A percentile compares a stretch with the other conserved stretches of the same genome.
Conservation (phyloP, 2,888 invertebrate genomes). For the Pseudococcus viburni region DNA sequence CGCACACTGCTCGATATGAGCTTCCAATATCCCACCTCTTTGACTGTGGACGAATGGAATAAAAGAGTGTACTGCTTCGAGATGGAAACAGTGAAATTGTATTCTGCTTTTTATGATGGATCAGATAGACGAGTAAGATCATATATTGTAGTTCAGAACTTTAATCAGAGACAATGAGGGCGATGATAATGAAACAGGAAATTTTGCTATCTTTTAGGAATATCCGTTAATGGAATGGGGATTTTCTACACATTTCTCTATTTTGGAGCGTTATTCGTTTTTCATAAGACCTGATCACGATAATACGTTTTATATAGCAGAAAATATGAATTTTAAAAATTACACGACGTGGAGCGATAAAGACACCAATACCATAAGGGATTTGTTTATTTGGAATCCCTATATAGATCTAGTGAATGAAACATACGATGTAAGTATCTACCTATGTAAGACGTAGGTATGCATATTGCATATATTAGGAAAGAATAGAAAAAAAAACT, state of each 20-base stretch:
- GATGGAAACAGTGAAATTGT: background rate
- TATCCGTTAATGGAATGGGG: background rate
- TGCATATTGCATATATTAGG: too few species aligned
- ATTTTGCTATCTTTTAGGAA: background rate
- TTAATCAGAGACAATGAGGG: too few species aligned
- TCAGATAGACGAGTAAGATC: background rate
- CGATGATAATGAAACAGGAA: background rate
- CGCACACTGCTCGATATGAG: background rate
- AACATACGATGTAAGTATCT: background rate
- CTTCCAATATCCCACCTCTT: background rate
- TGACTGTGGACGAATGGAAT: background rate
- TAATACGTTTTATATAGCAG: background rate
- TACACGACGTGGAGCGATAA: background rate
- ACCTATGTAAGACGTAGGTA: too few species aligned
- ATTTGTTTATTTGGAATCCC: background rate
- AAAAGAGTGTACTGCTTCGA: background rate
- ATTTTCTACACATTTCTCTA: background rate
- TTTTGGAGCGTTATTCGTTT: background rate
- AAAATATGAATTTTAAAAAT: background rate
- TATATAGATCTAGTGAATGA: too few species aligned
- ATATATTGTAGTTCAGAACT: background rate
- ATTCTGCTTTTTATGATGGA: background rate
- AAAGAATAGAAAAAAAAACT: too few species aligned
- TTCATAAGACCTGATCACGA: background rate
- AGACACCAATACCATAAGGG: background rate